Conservation (phyloP, 1,140 invertebrate genomes). For the Mya arenaria region DNA sequence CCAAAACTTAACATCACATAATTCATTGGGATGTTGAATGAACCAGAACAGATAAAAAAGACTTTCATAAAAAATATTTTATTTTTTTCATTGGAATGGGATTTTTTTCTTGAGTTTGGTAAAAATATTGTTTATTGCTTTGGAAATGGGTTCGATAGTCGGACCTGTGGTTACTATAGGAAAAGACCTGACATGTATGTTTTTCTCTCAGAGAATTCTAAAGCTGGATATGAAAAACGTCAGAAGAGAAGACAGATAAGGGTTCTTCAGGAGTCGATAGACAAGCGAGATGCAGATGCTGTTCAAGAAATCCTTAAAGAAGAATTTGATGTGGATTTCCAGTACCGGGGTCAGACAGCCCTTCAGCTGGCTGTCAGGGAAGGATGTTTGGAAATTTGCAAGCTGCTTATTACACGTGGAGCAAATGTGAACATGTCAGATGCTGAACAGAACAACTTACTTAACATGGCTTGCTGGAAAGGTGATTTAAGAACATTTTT, state of each 20-base stretch:
- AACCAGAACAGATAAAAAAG: too few species aligned
- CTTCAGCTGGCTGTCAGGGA: conserved; percentile 76
- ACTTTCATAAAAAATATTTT: too few species aligned
- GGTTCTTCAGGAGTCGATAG: conserved; percentile 74
- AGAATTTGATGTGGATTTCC: conserved; percentile 79
- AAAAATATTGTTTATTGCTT: too few species aligned
- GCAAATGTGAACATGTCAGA: conserved; percentile 77
- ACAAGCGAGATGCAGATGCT: conserved; percentile 60
- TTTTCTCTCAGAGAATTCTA: conserved; percentile 52
- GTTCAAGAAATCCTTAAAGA: conserved; percentile 67
- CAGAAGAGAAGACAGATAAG: conserved; percentile 52
- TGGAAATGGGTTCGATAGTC: too few species aligned
- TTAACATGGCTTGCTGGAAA: conserved; percentile 75
- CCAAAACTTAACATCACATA: too few species aligned
- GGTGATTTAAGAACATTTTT: too few species aligned
- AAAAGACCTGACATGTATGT: too few species aligned
- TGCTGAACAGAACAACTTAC: conserved; percentile 74
- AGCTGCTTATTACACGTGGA: conserved; percentile 71
- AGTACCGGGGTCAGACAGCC: conserved; percentile 76
- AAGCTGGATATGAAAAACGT: conserved; percentile 50
- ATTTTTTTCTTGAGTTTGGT: too few species aligned
- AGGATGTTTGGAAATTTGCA: conserved; percentile 73
- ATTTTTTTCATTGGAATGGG: too few species aligned
- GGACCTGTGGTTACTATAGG: too few species aligned
- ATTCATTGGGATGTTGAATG: too few species aligned